Conservation (phyloP, 2,113 vertebrate genomes). For the Mustela nigripes region DNA sequence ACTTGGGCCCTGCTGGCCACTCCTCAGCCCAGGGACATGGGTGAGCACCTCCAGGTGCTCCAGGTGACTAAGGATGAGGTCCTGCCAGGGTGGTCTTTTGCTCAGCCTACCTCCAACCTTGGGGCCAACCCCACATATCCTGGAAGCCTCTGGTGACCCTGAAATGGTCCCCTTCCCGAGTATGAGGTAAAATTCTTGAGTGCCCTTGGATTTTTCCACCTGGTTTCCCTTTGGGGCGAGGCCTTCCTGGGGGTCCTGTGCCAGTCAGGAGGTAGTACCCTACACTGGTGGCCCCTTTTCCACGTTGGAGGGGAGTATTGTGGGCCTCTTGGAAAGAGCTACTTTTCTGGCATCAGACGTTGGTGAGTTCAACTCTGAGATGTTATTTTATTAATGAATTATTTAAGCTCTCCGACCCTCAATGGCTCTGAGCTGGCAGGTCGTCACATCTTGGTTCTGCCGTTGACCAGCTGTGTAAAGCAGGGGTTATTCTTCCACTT, state of each 20-base stretch:
- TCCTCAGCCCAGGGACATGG: neutral
- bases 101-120: neutral
- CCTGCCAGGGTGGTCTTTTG: neutral
- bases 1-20: neutral
- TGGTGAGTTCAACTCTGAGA: neutral
- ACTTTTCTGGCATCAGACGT: neutral
- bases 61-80: neutral
- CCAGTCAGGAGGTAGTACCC: neutral
- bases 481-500: constrained; percentile 21
- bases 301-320: neutral
- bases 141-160: neutral
- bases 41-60: neutral
- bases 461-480: constrained; percentile 14
- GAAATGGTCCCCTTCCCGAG: neutral
- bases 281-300: neutral
- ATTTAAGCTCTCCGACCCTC: constrained; percentile 5
- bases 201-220: neutral
- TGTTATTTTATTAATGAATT: neutral
- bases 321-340: neutral
- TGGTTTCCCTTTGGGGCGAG: neutral
- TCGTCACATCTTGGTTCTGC: neutral
- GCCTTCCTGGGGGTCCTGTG: neutral
- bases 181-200: constrained; percentile 16
- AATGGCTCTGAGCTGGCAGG: neutral
- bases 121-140: neutral